These are phyloP conservation scores for Myrmecophaga tridactyla DNA, from an alignment of 2,113 vertebrate genomes.

Conservation along the genomic window DNA sequence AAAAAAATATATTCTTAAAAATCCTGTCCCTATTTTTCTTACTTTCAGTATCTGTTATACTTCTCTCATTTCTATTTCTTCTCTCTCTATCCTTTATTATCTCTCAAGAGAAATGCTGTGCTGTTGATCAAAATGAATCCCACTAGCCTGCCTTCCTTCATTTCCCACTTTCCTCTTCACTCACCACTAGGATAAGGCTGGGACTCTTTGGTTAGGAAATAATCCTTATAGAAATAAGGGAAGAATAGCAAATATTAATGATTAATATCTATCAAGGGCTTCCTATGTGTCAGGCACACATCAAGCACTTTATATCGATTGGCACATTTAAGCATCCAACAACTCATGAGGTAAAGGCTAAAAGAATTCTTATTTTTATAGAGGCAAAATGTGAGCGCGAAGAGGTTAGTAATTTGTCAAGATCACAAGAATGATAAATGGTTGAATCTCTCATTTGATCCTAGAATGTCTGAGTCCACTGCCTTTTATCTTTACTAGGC, in stretches of 20 bases:
- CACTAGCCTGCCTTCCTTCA: too few relatives aligned
- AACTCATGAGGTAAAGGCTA: neutral
- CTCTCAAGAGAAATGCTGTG: neutral
- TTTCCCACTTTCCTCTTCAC: too few relatives aligned
- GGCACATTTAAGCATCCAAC: neutral
- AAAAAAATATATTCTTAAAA: neutral
- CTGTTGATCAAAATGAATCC: too few relatives aligned
- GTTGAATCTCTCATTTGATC: neutral
- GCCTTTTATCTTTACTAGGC: neutral
- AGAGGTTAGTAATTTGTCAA: neutral
- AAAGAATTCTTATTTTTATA: constrained; percentile 1
- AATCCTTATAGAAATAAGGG: neutral
- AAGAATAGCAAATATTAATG: neutral
- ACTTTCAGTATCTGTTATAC: neutral
- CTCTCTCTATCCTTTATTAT: neutral
- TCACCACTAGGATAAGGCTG: neutral
- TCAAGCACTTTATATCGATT: neutral
- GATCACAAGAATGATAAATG: neutral
- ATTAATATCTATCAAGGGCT: neutral
- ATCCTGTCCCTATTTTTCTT: neutral
- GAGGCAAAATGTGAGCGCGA: neutral
- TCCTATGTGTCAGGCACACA: too few relatives aligned
- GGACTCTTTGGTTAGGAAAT: neutral
- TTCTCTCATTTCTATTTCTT: neutral
- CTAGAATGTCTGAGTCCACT: neutral